Base-by-base conservation (phyloP, 1,140 invertebrate genomes). In the Gerris buenoi region DNA sequence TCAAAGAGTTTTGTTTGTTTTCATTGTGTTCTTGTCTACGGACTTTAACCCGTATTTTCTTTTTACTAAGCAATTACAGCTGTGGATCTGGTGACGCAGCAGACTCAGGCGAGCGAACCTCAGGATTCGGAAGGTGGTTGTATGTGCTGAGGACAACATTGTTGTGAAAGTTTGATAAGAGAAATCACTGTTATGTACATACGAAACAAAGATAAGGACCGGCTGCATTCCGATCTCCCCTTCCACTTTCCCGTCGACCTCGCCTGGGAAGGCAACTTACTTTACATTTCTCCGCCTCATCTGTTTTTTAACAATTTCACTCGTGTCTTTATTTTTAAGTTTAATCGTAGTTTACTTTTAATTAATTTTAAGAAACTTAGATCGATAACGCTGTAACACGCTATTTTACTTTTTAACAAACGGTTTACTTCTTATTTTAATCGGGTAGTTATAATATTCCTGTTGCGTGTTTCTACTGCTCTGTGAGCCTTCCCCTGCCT, bases 31-130 rank as follows among this genome's bases (percentile, higher is more conserved):
- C n/a, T n/a, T n/a, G n/a, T n/a, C n/a, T n/a, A n/a, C n/a, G n/a
- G n/a, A n/a, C n/a, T n/a, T n/a, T n/a, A n/a, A 46, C 18, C 5
- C 18, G 18, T 46, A 46, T 46, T 46, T 28, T 63, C 25, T 65
- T 67, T 68, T 66, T 66, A 68, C 67, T 46, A 78, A 80, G 80
- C 77, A 74, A 66, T 69, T 73, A 75, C 79, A 89, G 86, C 86
- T 78, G 88, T 89, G 75, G 86, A 88, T 76, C 79, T 89, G 74
- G 86, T 88, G 81, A 88, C 85, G 72, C 87, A 88, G 78, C 84
- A 85, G 67, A 81, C 85, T 69, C 82, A 86, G 77, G 85, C 87
- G 76, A 81, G 78, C 66, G 84, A 86, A 72, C 85, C 87, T 72
- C 85, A 86, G 71, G 87, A 88, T 73, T 84, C 83, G 70, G 88